phyloP scores from a whole-genome alignment of 35 echinoderm and acorn worm genomes.

The Apostichopus parvimensis region DNA sequence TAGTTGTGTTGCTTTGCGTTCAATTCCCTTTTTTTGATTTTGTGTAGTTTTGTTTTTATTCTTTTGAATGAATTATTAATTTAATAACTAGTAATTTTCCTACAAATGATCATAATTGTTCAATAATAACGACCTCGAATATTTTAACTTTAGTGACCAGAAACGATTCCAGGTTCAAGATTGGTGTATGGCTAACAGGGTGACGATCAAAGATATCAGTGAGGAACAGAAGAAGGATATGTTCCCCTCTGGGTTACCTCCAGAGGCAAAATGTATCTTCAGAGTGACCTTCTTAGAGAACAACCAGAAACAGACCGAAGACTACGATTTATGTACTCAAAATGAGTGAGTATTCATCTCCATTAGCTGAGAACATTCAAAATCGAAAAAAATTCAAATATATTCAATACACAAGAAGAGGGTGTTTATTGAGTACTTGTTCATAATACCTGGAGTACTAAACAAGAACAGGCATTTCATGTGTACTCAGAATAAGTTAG shows the following conservation, averaged over 20 bases:
- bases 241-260: slow-evolving; percentile 2
- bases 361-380: not conserved
- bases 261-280: slow-evolving; percentile 7
- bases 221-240: slow-evolving; percentile 3
- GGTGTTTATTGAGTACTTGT: too few relatives aligned
- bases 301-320: not conserved
- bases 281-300: slow-evolving; percentile 23
- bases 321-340: slow-evolving; percentile 21
- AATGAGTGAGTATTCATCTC: not conserved
- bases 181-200: slow-evolving; percentile 33
- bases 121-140: too few relatives aligned
- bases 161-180: slow-evolving; percentile 30
- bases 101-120: too few relatives aligned
- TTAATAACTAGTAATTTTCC: too few relatives aligned
- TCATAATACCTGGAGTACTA: too few relatives aligned
- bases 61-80: too few relatives aligned
- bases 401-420: too few relatives aligned
- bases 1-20: too few relatives aligned
- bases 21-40: not conserved
- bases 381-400: too few relatives aligned
- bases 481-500: too few relatives aligned
- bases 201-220: not conserved
- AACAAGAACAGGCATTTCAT: too few relatives aligned
- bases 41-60: not conserved
- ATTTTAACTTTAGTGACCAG: not conserved